These are phyloP conservation scores for Eospalax fontanierii DNA, from an alignment of 2,797 vertebrate genomes.

Conservation along the genomic window DNA sequence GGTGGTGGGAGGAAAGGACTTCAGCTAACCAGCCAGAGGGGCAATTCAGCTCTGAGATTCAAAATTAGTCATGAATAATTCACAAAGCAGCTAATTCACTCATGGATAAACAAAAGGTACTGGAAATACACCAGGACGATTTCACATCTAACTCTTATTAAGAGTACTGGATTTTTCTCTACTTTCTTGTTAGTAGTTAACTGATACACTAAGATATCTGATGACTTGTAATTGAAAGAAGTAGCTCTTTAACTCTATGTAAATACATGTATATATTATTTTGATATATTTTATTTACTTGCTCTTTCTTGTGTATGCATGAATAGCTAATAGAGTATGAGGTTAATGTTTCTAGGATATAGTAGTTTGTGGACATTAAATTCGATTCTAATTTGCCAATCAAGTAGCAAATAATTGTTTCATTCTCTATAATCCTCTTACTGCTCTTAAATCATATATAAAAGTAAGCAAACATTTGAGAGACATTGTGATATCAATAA, in stretches of 20 bases:
- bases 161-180: slow-evolving; percentile 58
- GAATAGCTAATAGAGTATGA: slow-evolving; percentile 24
- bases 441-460: not conserved
- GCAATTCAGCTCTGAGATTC: slow-evolving; percentile 77
- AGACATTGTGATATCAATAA: slow-evolving; percentile 37
- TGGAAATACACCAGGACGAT: slow-evolving; percentile 82
- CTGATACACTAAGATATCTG: slow-evolving; percentile 16
- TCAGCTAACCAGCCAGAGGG: slow-evolving; percentile 82
- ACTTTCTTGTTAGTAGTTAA: not conserved
- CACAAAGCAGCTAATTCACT: slow-evolving; percentile 81
- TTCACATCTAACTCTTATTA: slow-evolving; percentile 73
- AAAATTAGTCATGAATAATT: slow-evolving; percentile 86
- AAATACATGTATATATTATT: not conserved
- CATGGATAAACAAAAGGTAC: slow-evolving; percentile 84
- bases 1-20: slow-evolving; percentile 84
- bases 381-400: slow-evolving; percentile 41
- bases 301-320: not conserved
- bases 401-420: slow-evolving; percentile 38
- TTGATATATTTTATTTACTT: slow-evolving; percentile 45
- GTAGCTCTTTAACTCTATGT: slow-evolving; percentile 48
- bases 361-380: not conserved
- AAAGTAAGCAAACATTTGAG: slow-evolving; percentile 55
- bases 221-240: slow-evolving; percentile 37
- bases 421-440: not conserved
- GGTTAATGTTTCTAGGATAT: not conserved